Evolutionary conservation across 2,113 vertebrate species (phyloP).

Genomic region (Cathartes aura): DNA sequence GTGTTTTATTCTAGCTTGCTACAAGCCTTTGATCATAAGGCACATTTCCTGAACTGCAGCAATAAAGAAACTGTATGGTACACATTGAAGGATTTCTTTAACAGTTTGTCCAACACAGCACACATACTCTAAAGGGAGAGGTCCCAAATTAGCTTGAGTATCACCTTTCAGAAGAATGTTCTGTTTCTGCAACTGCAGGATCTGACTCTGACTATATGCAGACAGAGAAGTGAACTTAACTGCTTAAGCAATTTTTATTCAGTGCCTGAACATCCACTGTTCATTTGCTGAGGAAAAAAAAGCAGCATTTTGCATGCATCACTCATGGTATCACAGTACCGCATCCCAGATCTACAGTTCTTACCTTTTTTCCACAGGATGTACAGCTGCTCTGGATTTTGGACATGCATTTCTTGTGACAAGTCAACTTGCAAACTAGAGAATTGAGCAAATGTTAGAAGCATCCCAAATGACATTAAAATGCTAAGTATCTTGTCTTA

Average conservation of each 20-base stretch:
- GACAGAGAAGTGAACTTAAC: neutral
- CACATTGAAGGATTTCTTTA: neutral
- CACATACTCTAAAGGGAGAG: neutral
- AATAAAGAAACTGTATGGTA: neutral
- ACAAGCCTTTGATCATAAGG: neutral
- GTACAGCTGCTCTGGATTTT: constrained; percentile 88
- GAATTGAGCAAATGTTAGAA: neutral
- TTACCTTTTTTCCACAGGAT: constrained; percentile 87
- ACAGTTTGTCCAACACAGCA: neutral
- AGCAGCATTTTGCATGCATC: neutral
- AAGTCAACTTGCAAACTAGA: constrained; percentile 94
- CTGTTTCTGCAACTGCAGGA: neutral
- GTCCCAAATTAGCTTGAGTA: neutral
- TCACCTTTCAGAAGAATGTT: neutral
- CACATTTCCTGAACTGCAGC: neutral
- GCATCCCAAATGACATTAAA: neutral
- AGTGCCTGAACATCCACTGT: neutral
- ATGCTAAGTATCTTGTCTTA: neutral
- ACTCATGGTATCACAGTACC: rapidly evolving
- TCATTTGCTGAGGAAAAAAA: neutral
- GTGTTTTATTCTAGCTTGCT: neutral
- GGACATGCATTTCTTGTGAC: constrained; percentile 93
- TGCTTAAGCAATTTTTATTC: neutral
- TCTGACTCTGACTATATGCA: neutral
- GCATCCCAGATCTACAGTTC: neutral